phyloP scores from a whole-genome alignment of 1,140 invertebrate genomes.

The Bombus affinis region DNA sequence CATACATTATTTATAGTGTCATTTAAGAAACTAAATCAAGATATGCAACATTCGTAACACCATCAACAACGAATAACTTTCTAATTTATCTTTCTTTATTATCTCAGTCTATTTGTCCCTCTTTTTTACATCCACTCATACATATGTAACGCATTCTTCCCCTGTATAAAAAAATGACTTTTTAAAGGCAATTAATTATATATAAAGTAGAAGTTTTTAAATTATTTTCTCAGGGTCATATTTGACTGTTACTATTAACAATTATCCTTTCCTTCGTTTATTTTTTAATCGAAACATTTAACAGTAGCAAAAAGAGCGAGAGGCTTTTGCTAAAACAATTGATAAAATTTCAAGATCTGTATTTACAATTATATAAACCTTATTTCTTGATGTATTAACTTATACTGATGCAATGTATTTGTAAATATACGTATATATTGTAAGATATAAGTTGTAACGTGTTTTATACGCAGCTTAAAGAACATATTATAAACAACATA shows the following conservation, averaged over 20 bases:
- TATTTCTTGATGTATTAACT: conserved; percentile 3
- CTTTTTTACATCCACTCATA: conserved; percentile 17
- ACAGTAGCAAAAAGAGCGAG: neutral
- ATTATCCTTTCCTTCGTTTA: neutral
- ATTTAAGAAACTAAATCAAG: conserved; percentile 21
- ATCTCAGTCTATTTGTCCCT: neutral
- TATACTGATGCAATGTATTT: neutral
- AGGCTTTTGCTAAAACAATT: neutral
- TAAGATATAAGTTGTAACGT: neutral
- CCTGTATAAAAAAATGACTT: neutral
- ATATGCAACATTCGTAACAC: conserved; percentile 5
- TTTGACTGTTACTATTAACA: conserved; percentile 3
- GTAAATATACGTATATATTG: conserved; percentile 1
- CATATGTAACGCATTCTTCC: neutral
- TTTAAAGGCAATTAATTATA: conserved; percentile 4
- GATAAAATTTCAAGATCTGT: neutral
- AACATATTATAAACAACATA: neutral
- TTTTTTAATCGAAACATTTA: neutral
- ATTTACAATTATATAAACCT: conserved; percentile 5
- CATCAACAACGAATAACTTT: conserved; percentile 4
- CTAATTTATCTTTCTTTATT: neutral
- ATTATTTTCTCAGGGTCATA: neutral
- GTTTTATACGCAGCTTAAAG: neutral
- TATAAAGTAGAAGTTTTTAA: neutral
- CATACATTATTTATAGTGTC: neutral